Percentiles rank a stretch among this genome's conserved stretches.
Evolutionary conservation across 2,888 invertebrate genomes (phyloP).

Genomic region (Tetranychus piercei): DNA sequence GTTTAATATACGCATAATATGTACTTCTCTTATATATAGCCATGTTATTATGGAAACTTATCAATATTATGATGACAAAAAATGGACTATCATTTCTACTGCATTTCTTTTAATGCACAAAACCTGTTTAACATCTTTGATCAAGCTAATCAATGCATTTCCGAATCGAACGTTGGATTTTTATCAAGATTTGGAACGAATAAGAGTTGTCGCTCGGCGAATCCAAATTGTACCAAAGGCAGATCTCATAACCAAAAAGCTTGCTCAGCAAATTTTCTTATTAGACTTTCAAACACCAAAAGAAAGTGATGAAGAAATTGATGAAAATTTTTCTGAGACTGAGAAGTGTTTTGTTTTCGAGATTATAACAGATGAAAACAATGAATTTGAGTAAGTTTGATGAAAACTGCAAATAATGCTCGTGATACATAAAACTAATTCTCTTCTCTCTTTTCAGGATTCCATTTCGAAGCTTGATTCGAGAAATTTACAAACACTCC

Average conservation of each 20-base stretch:
- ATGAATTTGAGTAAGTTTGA: not conserved
- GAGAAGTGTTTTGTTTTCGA: not conserved
- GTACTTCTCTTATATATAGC: not conserved
- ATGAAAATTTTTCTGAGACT: not conserved
- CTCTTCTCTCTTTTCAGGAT: not conserved
- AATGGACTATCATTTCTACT: not conserved
- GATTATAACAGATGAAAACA: not conserved
- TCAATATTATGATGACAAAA: not conserved
- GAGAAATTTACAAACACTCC: slow-evolving; percentile 4
- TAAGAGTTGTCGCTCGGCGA: slow-evolving; percentile 12
- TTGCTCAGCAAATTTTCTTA: slow-evolving; percentile 16
- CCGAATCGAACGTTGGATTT: slow-evolving; percentile 13
- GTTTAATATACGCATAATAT: not conserved
- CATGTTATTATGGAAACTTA: slow-evolving; percentile 9
- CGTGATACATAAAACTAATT: no score
- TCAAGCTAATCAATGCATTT: slow-evolving; percentile 7
- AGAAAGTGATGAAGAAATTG: not conserved
- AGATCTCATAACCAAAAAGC: slow-evolving; percentile 2
- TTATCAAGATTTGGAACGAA: slow-evolving; percentile 15
- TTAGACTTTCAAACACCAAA: slow-evolving; percentile 7
- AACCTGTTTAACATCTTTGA: not conserved
- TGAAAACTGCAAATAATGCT: not conserved
- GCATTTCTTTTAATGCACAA: not conserved
- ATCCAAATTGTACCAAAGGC: slow-evolving; percentile 5
- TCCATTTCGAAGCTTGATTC: not conserved